Evolutionary conservation across 2,113 vertebrate genomes (phyloP).

Genomic region (Sisor rabdophorus): DNA sequence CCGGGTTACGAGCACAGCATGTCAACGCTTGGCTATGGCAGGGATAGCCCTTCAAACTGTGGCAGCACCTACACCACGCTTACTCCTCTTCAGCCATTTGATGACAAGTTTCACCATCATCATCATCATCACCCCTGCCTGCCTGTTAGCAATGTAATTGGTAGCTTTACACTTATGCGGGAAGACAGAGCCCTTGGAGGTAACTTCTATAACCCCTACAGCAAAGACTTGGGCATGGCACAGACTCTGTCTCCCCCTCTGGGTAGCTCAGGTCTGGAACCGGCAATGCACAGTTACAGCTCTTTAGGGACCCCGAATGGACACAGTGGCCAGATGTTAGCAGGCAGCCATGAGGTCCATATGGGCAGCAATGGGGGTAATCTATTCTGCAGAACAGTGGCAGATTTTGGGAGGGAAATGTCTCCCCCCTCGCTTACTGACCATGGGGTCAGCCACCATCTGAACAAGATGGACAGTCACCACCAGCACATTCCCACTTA

Average conservation of each 20-base stretch:
- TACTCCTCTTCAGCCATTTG: conserved; percentile 76
- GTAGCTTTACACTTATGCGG: conserved; percentile 79
- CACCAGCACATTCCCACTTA: conserved; percentile 67
- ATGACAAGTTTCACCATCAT: conserved; percentile 77
- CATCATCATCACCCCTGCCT: conserved; percentile 75
- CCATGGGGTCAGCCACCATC: conserved; percentile 63
- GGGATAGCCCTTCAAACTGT: conserved; percentile 71
- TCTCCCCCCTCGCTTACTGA: conserved; percentile 68
- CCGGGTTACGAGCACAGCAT: conserved; percentile 71
- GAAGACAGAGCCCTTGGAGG: conserved; percentile 73
- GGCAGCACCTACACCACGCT: conserved; percentile 78
- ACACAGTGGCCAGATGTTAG: conserved; percentile 67
- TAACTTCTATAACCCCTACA: conserved; percentile 78
- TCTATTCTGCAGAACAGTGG: conserved; percentile 72
- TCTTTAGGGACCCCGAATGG: conserved; percentile 63
- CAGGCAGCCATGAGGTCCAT: conserved; percentile 72
- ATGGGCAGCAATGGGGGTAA: conserved; percentile 58
- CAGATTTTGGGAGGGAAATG: conserved; percentile 75
- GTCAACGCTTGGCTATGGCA: conserved; percentile 73
- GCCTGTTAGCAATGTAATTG: conserved; percentile 78
- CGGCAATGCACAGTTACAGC: conserved; percentile 70
- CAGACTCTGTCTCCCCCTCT: conserved; percentile 70
- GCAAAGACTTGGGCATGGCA: conserved; percentile 75
- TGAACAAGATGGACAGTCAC: conserved; percentile 72
- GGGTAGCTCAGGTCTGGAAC: conserved; percentile 62